Base-by-base conservation (phyloP, 2,888 invertebrate genomes). In the Cosmopolites sordidus region DNA sequence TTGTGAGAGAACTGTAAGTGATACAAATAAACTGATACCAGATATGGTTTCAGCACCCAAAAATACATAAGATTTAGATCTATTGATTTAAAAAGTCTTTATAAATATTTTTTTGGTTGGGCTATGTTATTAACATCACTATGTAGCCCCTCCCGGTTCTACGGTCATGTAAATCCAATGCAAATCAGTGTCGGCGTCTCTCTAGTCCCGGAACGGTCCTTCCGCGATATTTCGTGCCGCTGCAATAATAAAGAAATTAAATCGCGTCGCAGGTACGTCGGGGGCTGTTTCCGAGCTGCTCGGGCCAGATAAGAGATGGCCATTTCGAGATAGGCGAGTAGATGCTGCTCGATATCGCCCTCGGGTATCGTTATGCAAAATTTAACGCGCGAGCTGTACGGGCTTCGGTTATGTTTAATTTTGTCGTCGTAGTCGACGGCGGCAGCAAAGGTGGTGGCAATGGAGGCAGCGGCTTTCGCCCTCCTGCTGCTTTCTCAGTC, bases 291-390 rank as follows among this genome's bases (percentile, higher is more conserved):
- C 45, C 44, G 48, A 49, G 54, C 49, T 49, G 52, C 46, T 52
- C 45, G 15, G 48, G 30, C 27, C 42, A 44, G 58, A 54, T 58
- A 54, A 54, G 44, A 52, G 54, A 56, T 53, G 50, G 56, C 43
- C 51, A 48, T 42, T 45, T 30, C 16, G 51, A 56, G 56, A 56
- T 56, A 51, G 17, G 51, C 16, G 43, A 30, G 16, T 43, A 42
- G 53, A 53, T 53, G 50, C 22, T 42, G 41, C 53, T 40, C 61
- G 62, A 73, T 70, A 66, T 65, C 66, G 60, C 74, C 65, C 72
- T 54, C 42, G 74, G 73, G 74, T 67, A 69, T 66, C 69, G 74
- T 74, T 74, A 74, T 73, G 73, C 71, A 74, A 73, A 74, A 73
- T 52, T 51, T 52, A 49, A 53, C 51, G 52, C 49, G 37, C 14